Conservation (phyloP, 1,140 invertebrate species). For the Drosophila mayri region DNA sequence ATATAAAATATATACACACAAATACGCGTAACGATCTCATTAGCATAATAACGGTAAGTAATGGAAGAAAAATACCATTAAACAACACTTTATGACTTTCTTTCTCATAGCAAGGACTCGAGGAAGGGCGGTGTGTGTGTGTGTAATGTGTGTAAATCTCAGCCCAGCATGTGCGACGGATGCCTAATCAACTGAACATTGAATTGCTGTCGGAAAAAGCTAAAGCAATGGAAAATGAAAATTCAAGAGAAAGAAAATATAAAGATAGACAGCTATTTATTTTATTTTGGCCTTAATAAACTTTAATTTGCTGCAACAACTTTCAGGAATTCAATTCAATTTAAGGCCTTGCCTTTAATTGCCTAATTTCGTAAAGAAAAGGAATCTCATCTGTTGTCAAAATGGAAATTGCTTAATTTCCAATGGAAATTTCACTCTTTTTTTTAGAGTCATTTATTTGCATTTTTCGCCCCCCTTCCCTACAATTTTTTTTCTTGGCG, state of each 20-base stretch:
- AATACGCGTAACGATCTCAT: conserved; percentile 84
- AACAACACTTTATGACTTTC: conserved; percentile 84
- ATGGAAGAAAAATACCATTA: conserved; percentile 84
- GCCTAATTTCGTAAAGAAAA: background rate
- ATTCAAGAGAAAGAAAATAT: background rate
- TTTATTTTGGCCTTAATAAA: no score
- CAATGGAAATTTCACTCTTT: conserved; percentile 40
- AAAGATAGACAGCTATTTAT: no score
- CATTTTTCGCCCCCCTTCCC: conserved; percentile 13
- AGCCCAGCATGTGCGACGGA: conserved; percentile 37
- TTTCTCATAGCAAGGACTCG: conserved; percentile 24
- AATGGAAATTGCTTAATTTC: conserved; percentile 52
- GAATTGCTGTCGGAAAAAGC: conserved; percentile 31
- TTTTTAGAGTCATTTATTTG: conserved; percentile 41
- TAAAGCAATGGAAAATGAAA: background rate
- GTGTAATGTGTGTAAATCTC: conserved; percentile 38
- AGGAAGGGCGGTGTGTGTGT: conserved; percentile 30
- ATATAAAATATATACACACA: conserved; percentile 81
- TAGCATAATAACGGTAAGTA: conserved; percentile 84
- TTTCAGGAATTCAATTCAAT: conserved; percentile 9
- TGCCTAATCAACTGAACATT: conserved; percentile 57
- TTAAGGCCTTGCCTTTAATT: conserved; percentile 17
- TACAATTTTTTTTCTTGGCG: conserved; percentile 43
- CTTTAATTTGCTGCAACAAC: background rate
- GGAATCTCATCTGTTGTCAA: conserved; percentile 26